Conservation (phyloP, 2,797 vertebrate genomes). For the Spondyliosoma cantharus region DNA sequence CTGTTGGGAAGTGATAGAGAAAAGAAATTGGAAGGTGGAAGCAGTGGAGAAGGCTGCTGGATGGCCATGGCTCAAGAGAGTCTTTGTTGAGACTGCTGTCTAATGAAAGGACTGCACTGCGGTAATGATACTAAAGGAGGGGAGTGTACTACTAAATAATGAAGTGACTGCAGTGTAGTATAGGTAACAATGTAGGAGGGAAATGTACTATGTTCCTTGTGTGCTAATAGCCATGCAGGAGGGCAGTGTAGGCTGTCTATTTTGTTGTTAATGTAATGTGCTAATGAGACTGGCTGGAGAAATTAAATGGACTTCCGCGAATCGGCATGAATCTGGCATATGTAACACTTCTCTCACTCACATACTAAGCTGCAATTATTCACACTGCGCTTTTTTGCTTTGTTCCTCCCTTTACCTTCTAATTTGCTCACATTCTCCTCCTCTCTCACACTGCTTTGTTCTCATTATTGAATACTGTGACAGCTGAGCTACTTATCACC, state of each 20-base stretch:
- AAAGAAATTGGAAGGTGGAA: conserved; percentile 8
- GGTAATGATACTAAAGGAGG: conserved; percentile 66
- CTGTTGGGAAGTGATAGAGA: conserved; percentile 12
- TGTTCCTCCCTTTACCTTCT: conserved; percentile 15
- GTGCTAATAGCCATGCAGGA: conserved; percentile 28
- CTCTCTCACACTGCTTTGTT: conserved; percentile 18
- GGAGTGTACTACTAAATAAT: conserved; percentile 69
- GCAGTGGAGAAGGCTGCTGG: conserved; percentile 13
- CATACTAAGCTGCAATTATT: conserved; percentile 25
- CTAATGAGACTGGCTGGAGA: conserved; percentile 19
- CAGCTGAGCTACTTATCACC: conserved; percentile 48
- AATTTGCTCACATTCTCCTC: conserved; percentile 34
- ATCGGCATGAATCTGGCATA: conserved; percentile 8
- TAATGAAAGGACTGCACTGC: conserved; percentile 73
- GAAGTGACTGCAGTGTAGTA: conserved; percentile 60
- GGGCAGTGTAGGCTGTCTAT: background rate
- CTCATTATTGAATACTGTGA: conserved; percentile 50
- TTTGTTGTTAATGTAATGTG: conserved; percentile 20
- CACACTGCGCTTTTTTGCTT: conserved; percentile 5
- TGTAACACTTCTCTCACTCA: conserved; percentile 29
- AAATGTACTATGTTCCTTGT: conserved; percentile 11
- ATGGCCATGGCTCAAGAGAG: conserved; percentile 56
- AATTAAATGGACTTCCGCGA: conserved; percentile 14
- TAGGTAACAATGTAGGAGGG: conserved; percentile 48
- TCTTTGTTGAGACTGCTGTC: conserved; percentile 52